Percentiles rank a stretch among this genome's conserved stretches.
Evolutionary conservation across 92 coral and sea anemone species (phyloP).

Genomic region (Plumapathes pennacea): DNA sequence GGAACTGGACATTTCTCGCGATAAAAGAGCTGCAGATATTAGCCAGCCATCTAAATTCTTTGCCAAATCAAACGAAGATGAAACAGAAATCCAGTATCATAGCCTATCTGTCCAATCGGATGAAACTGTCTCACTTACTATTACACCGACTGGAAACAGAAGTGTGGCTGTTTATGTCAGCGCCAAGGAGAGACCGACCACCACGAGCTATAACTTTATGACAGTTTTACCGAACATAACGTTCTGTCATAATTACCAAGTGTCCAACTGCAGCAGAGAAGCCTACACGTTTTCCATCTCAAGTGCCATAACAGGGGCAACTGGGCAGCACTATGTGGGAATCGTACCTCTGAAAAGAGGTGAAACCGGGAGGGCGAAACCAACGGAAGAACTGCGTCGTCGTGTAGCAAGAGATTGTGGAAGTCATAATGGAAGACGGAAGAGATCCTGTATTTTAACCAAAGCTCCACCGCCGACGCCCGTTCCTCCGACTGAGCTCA

Average conservation of each 20-base stretch:
- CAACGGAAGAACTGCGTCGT: conserved; percentile 22
- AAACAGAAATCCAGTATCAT: conserved; percentile 44
- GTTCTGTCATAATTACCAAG: no score
- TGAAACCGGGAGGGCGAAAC: no score
- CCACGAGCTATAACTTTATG: conserved; percentile 35
- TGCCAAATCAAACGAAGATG: no score
- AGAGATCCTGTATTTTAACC: conserved; percentile 59
- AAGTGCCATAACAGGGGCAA: conserved; percentile 39
- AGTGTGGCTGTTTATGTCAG: conserved; percentile 40
- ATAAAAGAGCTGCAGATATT: no score
- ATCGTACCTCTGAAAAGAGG: no score
- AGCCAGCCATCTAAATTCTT: no score
- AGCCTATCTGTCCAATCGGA: conserved; percentile 33
- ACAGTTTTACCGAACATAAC: conserved; percentile 45
- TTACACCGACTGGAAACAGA: conserved; percentile 25
- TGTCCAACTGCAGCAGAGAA: no score
- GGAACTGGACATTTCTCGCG: no score
- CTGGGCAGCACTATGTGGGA: conserved; percentile 72
- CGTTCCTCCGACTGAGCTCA: conserved; percentile 42
- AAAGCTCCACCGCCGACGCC: conserved; percentile 68
- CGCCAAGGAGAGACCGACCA: conserved; percentile 32
- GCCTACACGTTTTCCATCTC: conserved; percentile 9
- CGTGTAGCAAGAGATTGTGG: conserved; percentile 58
- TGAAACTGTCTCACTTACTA: conserved; percentile 21
- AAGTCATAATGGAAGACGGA: conserved; percentile 57